Evolutionary conservation across 2,888 invertebrate species (phyloP), one percentile per base, ranked within the genome.

Genomic region (Nomada flava): DNA sequence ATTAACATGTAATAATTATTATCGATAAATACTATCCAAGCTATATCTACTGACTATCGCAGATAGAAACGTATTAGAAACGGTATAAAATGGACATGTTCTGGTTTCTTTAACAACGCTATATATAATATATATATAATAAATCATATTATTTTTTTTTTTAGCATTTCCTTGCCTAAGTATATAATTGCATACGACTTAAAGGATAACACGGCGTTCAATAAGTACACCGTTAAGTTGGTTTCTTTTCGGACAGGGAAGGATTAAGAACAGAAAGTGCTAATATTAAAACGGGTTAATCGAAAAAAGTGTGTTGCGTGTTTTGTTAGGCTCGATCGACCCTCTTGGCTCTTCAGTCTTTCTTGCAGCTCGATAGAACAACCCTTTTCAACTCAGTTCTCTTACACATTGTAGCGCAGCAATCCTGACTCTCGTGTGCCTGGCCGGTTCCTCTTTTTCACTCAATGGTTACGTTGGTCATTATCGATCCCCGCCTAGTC

Each of bases 401-500:
- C 52, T 29, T 52, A 70, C 69, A 82, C 65, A 75, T 60, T 82
- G 68, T 74, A 86, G 67, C 78, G 70, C 83, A 71, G 70, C 85
- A 80, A 82, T 79, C 76, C 74, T 79, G 53, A 79, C 71, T 73
- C 59, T 62, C 65, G 62, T 62, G 72, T 73, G 52, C 69, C 50
- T 62, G 65, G 18, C 42, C 71, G 44, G 47, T 47, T 47, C 23
- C 2, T 23, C n/a, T 63, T 50, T 26, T 89, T 92, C 92, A 92
- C 89, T 93, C 92, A 74, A 92, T 93, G 71, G 92, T 89, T 20
- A 93, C 91, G 50, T 92, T 91, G 44, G 93, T 89, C 86, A 92
- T 89, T 87, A 93, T 89, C 73, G 93, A 84, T 68, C 93, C 93
- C 85, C 93, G 92, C 89, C 93, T 93, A 94, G 96, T 96, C 89